Conservation (phyloP, 2,888 invertebrate species). For the Stenolophus ochropezus region DNA sequence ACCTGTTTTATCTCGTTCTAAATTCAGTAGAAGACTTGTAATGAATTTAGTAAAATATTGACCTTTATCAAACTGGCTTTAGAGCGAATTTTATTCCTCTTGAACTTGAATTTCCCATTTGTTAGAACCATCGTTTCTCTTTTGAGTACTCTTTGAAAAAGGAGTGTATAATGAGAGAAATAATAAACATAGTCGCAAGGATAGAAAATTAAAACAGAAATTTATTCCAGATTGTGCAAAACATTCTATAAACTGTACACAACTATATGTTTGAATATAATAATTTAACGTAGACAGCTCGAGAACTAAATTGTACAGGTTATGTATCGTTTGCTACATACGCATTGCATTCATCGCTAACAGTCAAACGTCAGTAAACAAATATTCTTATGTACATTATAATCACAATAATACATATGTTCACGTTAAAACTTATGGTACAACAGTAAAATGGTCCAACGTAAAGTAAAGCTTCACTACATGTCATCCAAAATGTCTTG, state of each 20-base stretch:
- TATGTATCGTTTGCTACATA: neutral
- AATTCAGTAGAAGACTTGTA: too few species aligned
- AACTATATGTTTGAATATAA: slow-evolving; percentile 1
- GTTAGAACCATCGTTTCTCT: too few species aligned
- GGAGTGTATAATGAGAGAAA: too few species aligned
- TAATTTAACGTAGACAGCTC: slow-evolving; percentile 8
- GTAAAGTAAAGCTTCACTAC: neutral
- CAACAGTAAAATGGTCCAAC: neutral
- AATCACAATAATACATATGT: slow-evolving; percentile 24
- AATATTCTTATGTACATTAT: slow-evolving; percentile 24
- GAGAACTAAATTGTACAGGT: neutral
- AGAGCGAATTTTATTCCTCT: too few species aligned
- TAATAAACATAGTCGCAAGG: too few species aligned
- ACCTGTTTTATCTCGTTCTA: too few species aligned
- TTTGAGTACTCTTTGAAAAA: too few species aligned
- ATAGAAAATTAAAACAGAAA: neutral
- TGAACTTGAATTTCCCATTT: too few species aligned
- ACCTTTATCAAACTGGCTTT: too few species aligned
- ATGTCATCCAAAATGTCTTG: slow-evolving; percentile 61
- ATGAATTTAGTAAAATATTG: too few species aligned
- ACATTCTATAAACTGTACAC: slow-evolving; percentile 36
- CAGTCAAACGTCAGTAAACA: slow-evolving; percentile 3
- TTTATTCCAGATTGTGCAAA: slow-evolving; percentile 9
- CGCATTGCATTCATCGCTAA: neutral
- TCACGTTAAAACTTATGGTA: slow-evolving; percentile 18